Percentiles rank a stretch among this genome's conserved stretches.
Conservation (phyloP, 1,140 invertebrate species). For the Colletes latitarsis region DNA sequence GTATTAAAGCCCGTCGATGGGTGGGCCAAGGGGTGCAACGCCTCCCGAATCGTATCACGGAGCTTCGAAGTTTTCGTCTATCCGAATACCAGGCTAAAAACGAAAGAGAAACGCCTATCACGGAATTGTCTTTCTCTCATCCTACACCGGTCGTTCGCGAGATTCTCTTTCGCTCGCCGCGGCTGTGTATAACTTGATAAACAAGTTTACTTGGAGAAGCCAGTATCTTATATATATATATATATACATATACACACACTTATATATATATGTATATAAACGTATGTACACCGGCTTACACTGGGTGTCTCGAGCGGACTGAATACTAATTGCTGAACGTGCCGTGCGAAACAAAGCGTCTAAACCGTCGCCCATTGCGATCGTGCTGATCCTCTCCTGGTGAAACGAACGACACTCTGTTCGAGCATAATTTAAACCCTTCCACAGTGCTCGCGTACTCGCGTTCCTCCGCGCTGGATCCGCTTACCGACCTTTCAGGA, state of each 20-base stretch:
- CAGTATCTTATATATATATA: conserved; percentile 57
- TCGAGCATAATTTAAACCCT: conserved; percentile 7
- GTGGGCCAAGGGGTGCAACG: no score
- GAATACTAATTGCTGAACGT: conserved; percentile 56
- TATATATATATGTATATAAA: background rate
- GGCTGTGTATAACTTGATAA: conserved; percentile 63
- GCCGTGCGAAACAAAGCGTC: conserved; percentile 36
- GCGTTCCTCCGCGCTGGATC: background rate
- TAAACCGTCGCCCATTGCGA: conserved; percentile 1
- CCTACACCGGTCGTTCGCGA: conserved; percentile 32
- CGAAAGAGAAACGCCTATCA: conserved; percentile 40
- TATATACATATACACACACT: background rate
- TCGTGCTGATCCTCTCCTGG: background rate
- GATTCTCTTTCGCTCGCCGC: conserved; percentile 41
- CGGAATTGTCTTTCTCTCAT: conserved; percentile 40
- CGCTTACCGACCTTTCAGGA: background rate
- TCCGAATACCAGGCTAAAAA: background rate
- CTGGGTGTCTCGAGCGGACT: conserved; percentile 56
- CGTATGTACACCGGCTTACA: conserved; percentile 34
- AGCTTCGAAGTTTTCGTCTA: background rate
- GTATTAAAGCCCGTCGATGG: background rate
- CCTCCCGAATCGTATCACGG: background rate
- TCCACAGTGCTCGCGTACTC: background rate
- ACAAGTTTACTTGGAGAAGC: conserved; percentile 63
- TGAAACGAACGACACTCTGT: conserved; percentile 9